Conservation (phyloP, 2,113 vertebrate genomes). For the Channa maculata region DNA sequence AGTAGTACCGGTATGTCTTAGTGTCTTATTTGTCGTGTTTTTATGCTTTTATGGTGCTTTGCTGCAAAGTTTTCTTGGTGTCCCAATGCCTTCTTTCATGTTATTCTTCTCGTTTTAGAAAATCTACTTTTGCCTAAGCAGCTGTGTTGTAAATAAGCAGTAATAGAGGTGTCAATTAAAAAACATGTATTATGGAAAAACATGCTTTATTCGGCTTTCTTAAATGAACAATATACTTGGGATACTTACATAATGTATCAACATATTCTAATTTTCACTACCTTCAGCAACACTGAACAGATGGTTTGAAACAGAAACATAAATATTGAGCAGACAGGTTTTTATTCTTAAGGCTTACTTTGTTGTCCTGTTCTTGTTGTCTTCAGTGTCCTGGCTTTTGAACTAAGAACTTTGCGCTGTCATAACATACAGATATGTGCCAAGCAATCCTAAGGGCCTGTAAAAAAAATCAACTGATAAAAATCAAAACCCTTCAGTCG, state of each 20-base stretch:
- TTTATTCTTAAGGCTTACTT: constrained; percentile 64
- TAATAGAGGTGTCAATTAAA: too few relatives aligned
- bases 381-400: constrained; percentile 40
- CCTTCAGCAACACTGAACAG: constrained; percentile 68
- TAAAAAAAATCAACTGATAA: constrained; percentile 25
- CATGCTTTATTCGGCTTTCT: constrained; percentile 79
- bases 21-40: too few relatives aligned
- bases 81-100: too few relatives aligned
- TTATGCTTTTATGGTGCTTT: too few relatives aligned
- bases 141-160: neutral
- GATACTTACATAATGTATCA: constrained; percentile 73
- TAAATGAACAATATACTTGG: constrained; percentile 72
- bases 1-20: too few relatives aligned
- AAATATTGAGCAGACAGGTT: constrained; percentile 56
- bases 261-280: constrained; percentile 66
- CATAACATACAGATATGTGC: constrained; percentile 60
- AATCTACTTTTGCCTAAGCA: neutral
- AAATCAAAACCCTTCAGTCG: constrained; percentile 9
- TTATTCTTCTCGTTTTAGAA: neutral
- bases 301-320: constrained; percentile 57
- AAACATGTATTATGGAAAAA: constrained; percentile 63
- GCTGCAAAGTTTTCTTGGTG: too few relatives aligned
- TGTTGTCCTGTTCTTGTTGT: constrained; percentile 42
- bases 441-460: constrained; percentile 55
- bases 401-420: constrained; percentile 22